A percentile compares a stretch with the other conserved stretches of the same genome.
These are phyloP conservation scores for Pristis pectinata DNA, from an alignment of 2,797 vertebrate species.

Conservation along the genomic window DNA sequence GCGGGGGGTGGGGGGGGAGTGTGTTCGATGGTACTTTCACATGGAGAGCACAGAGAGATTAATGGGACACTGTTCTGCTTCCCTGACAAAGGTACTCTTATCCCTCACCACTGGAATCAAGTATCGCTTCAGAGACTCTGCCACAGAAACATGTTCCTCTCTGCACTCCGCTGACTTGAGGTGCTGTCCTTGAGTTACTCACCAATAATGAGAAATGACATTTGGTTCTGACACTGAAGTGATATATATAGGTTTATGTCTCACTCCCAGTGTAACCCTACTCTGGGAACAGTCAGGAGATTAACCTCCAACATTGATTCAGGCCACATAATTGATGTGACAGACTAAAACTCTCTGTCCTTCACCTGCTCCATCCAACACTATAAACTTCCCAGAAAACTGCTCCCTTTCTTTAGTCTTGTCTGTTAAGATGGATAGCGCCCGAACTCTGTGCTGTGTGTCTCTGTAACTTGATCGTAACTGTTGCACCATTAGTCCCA, in stretches of 20 bases:
- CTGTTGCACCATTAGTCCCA: background rate
- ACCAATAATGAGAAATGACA: conserved; percentile 39
- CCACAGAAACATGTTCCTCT: background rate
- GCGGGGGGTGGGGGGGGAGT: background rate
- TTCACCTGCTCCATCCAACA: background rate
- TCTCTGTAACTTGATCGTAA: background rate
- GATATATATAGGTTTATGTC: conserved; percentile 44
- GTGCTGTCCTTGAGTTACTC: conserved; percentile 37
- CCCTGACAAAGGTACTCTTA: background rate
- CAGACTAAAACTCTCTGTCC: background rate
- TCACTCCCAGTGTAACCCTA: conserved; percentile 44
- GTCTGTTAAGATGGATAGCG: background rate
- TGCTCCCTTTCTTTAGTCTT: background rate
- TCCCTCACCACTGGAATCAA: background rate
- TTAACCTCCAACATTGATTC: background rate
- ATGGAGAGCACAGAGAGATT: background rate
- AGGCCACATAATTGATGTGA: background rate
- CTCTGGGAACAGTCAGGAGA: conserved; percentile 43
- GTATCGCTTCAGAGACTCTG: background rate
- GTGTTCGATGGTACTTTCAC: background rate
- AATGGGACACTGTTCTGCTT: background rate
- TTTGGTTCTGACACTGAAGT: conserved; percentile 45
- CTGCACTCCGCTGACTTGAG: background rate
- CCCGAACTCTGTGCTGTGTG: background rate
- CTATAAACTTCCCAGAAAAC: background rate